These are phyloP conservation scores for Rhinolophus ferrumequinum DNA, from an alignment of 2,113 vertebrate species.

Conservation along the genomic window DNA sequence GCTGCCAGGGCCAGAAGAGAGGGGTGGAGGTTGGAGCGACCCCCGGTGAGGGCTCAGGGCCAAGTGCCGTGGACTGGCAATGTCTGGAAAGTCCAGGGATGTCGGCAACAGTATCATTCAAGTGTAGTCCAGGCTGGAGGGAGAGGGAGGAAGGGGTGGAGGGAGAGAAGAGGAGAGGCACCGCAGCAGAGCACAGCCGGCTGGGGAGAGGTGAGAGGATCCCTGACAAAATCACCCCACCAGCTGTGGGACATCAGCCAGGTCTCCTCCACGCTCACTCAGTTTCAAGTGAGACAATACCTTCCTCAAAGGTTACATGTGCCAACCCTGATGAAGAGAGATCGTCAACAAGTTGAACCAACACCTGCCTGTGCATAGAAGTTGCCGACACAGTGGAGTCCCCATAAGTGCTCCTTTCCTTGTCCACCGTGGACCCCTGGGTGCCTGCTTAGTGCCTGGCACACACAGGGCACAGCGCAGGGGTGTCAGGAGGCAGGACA, in stretches of 20 bases:
- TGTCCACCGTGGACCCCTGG: neutral
- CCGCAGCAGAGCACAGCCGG: accelerated
- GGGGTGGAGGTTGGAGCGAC: neutral
- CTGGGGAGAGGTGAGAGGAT: neutral
- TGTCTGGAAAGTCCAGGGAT: neutral
- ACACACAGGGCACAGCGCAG: neutral
- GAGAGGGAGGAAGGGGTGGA: neutral
- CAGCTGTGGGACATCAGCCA: accelerated
- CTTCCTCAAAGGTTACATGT: neutral
- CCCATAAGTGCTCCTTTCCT: neutral
- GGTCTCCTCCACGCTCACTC: neutral
- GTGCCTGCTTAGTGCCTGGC: neutral
- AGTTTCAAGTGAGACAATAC: neutral
- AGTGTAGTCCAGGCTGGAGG: neutral
- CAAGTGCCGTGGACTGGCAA: neutral
- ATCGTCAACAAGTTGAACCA: neutral
- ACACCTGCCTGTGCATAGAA: neutral
- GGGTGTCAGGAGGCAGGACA: neutral
- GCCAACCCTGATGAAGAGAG: neutral
- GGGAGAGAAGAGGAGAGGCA: neutral
- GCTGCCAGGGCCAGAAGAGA: neutral
- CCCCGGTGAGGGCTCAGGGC: neutral
- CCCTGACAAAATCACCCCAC: neutral
- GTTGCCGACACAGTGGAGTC: neutral
- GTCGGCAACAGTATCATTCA: neutral